Conservation (phyloP, 2,888 invertebrate species). For the Neelides folsomi region DNA sequence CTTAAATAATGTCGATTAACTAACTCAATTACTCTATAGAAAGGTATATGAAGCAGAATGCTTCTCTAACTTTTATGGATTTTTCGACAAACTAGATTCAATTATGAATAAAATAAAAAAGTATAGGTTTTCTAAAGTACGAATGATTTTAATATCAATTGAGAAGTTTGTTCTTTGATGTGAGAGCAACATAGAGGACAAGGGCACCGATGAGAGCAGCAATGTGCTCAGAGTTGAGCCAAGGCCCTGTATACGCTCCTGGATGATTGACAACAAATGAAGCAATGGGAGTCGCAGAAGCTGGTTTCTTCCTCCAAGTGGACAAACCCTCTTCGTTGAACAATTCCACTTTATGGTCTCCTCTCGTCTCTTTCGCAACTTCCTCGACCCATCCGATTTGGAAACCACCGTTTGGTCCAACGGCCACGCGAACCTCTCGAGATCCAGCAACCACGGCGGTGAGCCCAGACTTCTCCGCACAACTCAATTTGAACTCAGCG, state of each 20-base stretch:
- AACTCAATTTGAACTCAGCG: constrained; percentile 74
- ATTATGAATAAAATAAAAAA: too few relatives aligned
- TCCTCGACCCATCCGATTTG: constrained; percentile 89
- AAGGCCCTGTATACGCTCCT: constrained; percentile 72
- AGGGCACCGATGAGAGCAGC: constrained; percentile 63
- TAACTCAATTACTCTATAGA: too few relatives aligned
- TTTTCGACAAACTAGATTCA: too few relatives aligned
- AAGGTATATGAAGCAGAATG: too few relatives aligned
- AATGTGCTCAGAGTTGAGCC: constrained; percentile 81
- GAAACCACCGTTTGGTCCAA: constrained; percentile 9
- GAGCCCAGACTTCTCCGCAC: constrained; percentile 41
- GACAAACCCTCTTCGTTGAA: constrained; percentile 88
- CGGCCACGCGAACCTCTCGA: background rate
- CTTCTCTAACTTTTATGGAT: too few relatives aligned
- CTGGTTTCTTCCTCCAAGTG: constrained; percentile 12
- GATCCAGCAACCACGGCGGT: constrained; percentile 7
- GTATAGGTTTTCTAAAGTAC: too few relatives aligned
- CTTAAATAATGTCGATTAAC: too few relatives aligned
- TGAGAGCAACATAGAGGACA: constrained; percentile 75
- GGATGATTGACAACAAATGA: constrained; percentile 59
- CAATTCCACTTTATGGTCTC: constrained; percentile 63
- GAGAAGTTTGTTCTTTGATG: constrained; percentile 65
- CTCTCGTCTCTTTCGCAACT: constrained; percentile 63
- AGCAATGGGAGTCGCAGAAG: constrained; percentile 48
- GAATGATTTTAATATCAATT: too few relatives aligned